phyloP scores from a whole-genome alignment of 2,888 invertebrate species.

The Eupithecia pulchellata region DNA sequence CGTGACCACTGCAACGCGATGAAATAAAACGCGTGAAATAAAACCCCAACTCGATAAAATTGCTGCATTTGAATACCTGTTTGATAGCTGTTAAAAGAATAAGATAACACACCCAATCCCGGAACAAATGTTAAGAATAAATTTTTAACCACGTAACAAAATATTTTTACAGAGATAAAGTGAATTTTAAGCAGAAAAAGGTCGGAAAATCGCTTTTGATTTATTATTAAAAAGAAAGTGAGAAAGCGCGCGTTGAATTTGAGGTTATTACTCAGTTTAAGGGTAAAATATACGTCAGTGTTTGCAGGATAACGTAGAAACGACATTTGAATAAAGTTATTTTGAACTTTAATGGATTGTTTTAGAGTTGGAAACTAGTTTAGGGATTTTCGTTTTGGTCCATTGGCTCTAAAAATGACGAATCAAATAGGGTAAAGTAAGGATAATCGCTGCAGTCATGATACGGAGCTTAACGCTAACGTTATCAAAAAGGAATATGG shows the following conservation, averaged over 20 bases:
- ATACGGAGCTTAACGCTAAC: not conserved
- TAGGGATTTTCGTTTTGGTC: not conserved
- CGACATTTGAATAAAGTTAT: not conserved
- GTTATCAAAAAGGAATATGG: not conserved
- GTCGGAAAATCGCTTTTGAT: not conserved
- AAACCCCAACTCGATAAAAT: no score
- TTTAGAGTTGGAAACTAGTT: not conserved
- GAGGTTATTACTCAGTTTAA: not conserved
- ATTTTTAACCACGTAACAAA: not conserved
- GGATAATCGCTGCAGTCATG: not conserved
- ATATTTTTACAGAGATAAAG: not conserved
- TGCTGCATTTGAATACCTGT: no score
- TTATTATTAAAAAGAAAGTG: not conserved
- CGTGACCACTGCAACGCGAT: no score
- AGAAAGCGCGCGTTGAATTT: not conserved
- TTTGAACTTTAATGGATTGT: not conserved
- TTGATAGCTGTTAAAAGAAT: no score
- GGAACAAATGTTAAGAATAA: not conserved
- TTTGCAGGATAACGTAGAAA: not conserved
- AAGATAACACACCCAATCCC: no score
- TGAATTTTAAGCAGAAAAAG: not conserved
- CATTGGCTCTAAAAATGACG: not conserved
- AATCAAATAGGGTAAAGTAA: not conserved
- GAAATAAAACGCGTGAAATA: no score
- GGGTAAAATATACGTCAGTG: not conserved